Evolutionary conservation across 2,113 vertebrate genomes (phyloP).

Genomic region (Climacteris rufus): DNA sequence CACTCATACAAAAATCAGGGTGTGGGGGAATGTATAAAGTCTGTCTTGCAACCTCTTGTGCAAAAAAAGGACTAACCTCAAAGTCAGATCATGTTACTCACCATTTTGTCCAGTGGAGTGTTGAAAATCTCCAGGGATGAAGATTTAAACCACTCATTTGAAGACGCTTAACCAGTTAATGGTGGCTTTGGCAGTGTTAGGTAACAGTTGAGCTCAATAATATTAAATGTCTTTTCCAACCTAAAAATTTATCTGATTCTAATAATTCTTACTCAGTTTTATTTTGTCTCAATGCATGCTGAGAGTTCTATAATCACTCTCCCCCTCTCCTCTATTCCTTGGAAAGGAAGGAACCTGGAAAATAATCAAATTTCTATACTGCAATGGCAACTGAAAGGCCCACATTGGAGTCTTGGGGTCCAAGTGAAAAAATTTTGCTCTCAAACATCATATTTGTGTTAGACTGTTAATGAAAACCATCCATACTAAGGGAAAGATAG

Average conservation of each 20-base stretch:
- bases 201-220: not conserved
- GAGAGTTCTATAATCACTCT: not conserved
- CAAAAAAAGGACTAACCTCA: not conserved
- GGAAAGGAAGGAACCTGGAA: not conserved
- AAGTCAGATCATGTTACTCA: not conserved
- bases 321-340: rapidly evolving
- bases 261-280: not conserved
- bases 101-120: not conserved
- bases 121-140: not conserved
- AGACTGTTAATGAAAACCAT: not conserved
- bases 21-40: not conserved
- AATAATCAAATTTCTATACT: not conserved
- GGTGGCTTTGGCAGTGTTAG: not conserved
- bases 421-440: not conserved
- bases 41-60: not conserved
- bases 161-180: not conserved
- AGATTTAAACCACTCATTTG: not conserved
- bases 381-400: not conserved
- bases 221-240: not conserved
- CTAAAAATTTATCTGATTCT: not conserved
- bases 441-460: not conserved
- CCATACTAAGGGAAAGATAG: not conserved
- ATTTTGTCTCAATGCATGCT: not conserved
- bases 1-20: not conserved
- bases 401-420: not conserved